Base-by-base conservation (phyloP, 2,888 invertebrate genomes). In the Endotricha flammealis region DNA sequence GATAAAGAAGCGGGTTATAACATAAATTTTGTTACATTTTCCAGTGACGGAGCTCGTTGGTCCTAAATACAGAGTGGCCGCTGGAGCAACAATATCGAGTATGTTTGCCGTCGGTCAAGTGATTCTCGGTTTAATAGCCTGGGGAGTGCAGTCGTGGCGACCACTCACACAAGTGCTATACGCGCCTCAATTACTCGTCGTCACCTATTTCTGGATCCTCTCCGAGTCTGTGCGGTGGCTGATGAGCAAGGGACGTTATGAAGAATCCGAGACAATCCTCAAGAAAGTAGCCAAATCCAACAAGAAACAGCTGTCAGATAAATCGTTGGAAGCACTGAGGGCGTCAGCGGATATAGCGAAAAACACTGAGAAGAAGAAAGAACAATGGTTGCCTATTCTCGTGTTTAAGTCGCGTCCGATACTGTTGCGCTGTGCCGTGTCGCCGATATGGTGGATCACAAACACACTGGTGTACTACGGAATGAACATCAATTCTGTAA, bases 201-300 rank as follows among this genome's bases (percentile, higher is more conserved):
- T 95, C 27, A 67, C 87, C 10, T 92, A 93, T 60, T 90, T 91
- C 50, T 92, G 93, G 91, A 73, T 92, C 22, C 77, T 93, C 5
- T 92, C 93, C 0, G 93, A 93, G 70, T 93, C 93, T 4, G 88
- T 93, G 2, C 88, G 95, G 38, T 95, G 95, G 95, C 86, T 94
- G 9, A 75, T 94, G 52, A 91, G 91, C 29, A 91, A 92, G 54
- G 91, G 91, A 2, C 88, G 90, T 38, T 88, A 89, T 44, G 88
- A 91, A 17, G 90, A 91, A 48, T 91, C 93, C 0, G 90, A 91
- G 52, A 62, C 61, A 2, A 89, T 92, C 12, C 75, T 93, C 1
- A 85, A 87, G 17, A 90, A 88, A 56, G 91, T 92, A 0, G 91
- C 93, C 0, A 86, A 77, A 53, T 66, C 86, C 0, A 93, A 93